Evolutionary conservation across 2,797 vertebrate species (phyloP), one percentile per base, ranked within the genome.

Genomic region (Chelon labrosus): DNA sequence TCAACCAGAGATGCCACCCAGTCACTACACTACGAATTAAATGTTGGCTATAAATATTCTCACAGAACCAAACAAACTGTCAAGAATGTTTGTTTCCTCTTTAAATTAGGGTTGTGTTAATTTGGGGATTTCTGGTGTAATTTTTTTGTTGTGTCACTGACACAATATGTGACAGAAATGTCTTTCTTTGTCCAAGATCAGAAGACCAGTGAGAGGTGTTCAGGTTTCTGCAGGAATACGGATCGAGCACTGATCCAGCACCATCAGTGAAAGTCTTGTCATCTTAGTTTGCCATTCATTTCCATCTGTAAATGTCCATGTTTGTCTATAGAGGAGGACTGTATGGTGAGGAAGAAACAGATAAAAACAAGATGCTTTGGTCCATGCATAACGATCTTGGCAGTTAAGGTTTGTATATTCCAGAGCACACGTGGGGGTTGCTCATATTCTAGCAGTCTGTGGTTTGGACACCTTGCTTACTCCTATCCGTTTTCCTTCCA

Each of bases 401-500:
- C 86, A 86, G 75, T 77, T 77, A 37, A 66, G 56, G 70, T 83
- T 91, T 52, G 65, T 79, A 82, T 82, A 73, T 77, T 84, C 83
- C 58, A 86, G 83, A 91, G 83, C 60, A 66, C 66, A 75, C 83
- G 76, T 84, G 92, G 85, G 47, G 81, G 85, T 53, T 73, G 74
- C 83, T 78, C 82, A 47, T 59, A 42, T 75, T 69, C 65, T 51
- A 59, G 54, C 44, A 44, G 75, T 81, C 44, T 68, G 41, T 10
- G 35, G 19, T 50, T 16, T 14, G 16, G 38, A 37, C 5, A 50
- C 49, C 6, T 50, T 1, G 19, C 38, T 16, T 12, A 51, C 77
- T 69, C 66, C 95, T 96, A 99, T 84, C 96, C 95, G 0, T 98
- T 97, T 86, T 98, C 97, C 88, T 97, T 99, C 98, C 98, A 99